These are phyloP conservation scores for Eupleurogrammus muticus DNA, from an alignment of 2,797 vertebrate genomes.

Conservation along the genomic window DNA sequence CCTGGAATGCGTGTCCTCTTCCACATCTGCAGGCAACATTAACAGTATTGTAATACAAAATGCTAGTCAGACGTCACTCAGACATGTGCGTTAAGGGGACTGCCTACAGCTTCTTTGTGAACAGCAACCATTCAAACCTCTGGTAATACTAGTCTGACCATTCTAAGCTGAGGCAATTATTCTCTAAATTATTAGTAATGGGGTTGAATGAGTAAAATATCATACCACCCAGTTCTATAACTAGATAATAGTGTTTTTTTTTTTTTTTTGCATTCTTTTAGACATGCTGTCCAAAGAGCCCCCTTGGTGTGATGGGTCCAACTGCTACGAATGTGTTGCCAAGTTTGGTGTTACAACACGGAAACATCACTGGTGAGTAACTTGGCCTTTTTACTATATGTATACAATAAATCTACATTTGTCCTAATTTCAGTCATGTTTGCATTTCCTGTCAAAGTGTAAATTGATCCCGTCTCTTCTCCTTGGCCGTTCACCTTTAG, in stretches of 20 bases:
- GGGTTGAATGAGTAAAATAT: too few relatives aligned
- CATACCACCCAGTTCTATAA: not conserved
- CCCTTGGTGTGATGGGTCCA: constrained; percentile 98
- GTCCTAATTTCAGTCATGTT: not conserved
- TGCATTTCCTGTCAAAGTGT: not conserved
- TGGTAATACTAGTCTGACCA: too few relatives aligned
- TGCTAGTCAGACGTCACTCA: too few relatives aligned
- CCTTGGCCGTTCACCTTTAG: constrained; percentile 69
- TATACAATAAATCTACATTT: not conserved
- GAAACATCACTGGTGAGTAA: constrained; percentile 96
- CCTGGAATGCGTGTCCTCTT: too few relatives aligned
- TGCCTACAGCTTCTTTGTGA: too few relatives aligned
- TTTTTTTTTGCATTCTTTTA: constrained; percentile 52
- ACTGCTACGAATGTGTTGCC: constrained; percentile 96
- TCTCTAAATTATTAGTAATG: too few relatives aligned
- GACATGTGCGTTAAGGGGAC: too few relatives aligned
- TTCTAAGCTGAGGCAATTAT: too few relatives aligned
- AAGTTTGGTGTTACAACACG: constrained; percentile 98
- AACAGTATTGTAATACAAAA: too few relatives aligned
- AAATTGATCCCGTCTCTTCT: not conserved
- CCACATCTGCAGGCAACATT: too few relatives aligned
- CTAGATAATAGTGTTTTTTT: not conserved
- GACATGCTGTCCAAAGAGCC: constrained; percentile 99
- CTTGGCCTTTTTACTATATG: not conserved
- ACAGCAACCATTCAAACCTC: too few relatives aligned